Evolutionary conservation across 2,888 invertebrate genomes (phyloP), one percentile per base, ranked within the genome.

Genomic region (Limnephilus rhombicus): DNA sequence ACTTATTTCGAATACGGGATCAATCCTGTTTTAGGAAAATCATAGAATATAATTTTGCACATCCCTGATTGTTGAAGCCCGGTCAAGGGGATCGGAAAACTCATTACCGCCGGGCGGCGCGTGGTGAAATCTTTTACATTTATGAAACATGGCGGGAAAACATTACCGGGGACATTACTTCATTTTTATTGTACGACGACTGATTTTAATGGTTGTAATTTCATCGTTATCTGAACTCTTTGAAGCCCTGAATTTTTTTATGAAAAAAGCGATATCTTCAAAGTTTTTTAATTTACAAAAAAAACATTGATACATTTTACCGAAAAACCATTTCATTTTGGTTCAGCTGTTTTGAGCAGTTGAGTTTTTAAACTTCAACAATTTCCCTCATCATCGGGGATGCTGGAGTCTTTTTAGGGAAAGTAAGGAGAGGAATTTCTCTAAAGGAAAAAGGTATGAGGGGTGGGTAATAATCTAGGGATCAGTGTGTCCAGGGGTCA

Each of bases 41-140:
- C 41, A 41, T 41, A 41, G 12, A 45, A 2, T 45, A 45, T 45
- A 12, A 45, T 49, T 1, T 82, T 83, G 34, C 41, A 31, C 88
- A 89, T 41, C 88, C 88, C 41, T 89, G 80, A 37, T 80, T 37
- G 29, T 49, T 87, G 31, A 68, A 15, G 31, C 80, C n/a, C 88
- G 88, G 88, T 80, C 88, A 89, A 87, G 87, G 87, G 87, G 68
- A 87, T 34, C 24, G 87, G 68, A 68, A 68, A 87, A 68, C 87
- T 87, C 80, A 80, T 89, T 89, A 89, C 88, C 41, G 80, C 24
- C 34, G 87, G n/a, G 37, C 29, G 80, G 80, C 88, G 34, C 88
- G 88, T 89, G 88, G 88, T 37, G 29, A 80, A 89, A 34, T 87
- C 31, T 53, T 87, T 87, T 87, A 68, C 12, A 87, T 68, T 68